A percentile compares a stretch with the other conserved stretches of the same genome.
phyloP scores from a whole-genome alignment of 2,113 vertebrate genomes.

The Lagopus leucura region DNA sequence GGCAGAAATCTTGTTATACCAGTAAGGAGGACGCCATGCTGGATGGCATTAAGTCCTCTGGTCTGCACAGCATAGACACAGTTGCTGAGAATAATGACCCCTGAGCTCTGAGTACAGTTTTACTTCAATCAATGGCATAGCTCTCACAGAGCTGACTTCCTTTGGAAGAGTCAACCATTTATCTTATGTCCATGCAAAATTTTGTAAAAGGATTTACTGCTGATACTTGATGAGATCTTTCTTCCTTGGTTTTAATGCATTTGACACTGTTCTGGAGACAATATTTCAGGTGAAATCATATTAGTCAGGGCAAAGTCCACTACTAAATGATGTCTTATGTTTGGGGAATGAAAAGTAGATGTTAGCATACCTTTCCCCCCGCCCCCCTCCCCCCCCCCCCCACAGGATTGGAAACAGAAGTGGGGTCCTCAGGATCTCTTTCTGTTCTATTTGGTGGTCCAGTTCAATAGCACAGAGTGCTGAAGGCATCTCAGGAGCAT shows the following conservation, averaged over 20 bases:
- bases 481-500: background rate
- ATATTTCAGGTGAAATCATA: background rate
- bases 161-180: background rate
- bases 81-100: background rate
- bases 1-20: background rate
- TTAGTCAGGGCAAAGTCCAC: background rate
- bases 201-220: background rate
- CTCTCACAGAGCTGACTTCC: background rate
- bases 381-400: no score
- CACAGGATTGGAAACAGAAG: background rate
- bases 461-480: background rate
- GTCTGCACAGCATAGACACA: background rate
- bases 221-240: background rate
- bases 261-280: background rate
- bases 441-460: background rate
- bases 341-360: background rate
- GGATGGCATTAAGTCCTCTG: background rate
- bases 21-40: background rate
- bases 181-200: background rate
- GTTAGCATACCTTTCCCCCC: background rate
- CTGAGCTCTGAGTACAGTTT: background rate
- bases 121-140: background rate
- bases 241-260: background rate
- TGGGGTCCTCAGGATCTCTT: background rate
- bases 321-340: background rate